Percentiles rank a stretch among this genome's conserved stretches.
Conservation (phyloP, 2,888 invertebrate genomes). For the Diachrysia chrysitis region DNA sequence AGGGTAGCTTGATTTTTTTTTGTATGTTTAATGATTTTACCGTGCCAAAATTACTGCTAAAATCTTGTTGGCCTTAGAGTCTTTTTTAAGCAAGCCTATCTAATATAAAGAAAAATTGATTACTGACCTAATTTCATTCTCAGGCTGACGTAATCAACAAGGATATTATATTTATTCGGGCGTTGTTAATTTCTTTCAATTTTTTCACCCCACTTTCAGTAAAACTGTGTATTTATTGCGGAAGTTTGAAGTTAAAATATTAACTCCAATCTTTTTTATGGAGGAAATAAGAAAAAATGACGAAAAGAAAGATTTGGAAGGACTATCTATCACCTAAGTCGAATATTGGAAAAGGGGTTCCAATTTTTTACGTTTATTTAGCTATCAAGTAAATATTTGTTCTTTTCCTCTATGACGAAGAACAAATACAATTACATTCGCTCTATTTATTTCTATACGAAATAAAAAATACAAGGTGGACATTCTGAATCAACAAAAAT, state of each 20-base stretch:
- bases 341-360: neutral
- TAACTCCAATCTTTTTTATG: neutral
- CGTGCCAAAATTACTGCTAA: too few species aligned
- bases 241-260: slow-evolving; percentile 4
- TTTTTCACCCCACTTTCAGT: neutral
- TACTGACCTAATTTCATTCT: too few species aligned
- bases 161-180: neutral
- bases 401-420: slow-evolving; percentile 3
- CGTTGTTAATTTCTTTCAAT: neutral
- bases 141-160: neutral
- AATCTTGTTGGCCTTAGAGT: too few species aligned
- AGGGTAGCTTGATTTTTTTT: too few species aligned
- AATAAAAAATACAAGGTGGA: slow-evolving; percentile 49
- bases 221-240: neutral
- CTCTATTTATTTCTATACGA: slow-evolving; percentile 25
- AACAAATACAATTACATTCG: slow-evolving; percentile 31
- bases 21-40: too few species aligned
- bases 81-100: neutral
- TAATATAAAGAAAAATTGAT: neutral
- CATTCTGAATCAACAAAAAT: slow-evolving; percentile 59
- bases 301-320: neutral
- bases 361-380: neutral
- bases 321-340: neutral
- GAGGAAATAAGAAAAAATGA: slow-evolving; percentile 7
- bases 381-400: neutral